phyloP scores from a whole-genome alignment of 2,113 vertebrate genomes.

The Pedionomus torquatus region DNA sequence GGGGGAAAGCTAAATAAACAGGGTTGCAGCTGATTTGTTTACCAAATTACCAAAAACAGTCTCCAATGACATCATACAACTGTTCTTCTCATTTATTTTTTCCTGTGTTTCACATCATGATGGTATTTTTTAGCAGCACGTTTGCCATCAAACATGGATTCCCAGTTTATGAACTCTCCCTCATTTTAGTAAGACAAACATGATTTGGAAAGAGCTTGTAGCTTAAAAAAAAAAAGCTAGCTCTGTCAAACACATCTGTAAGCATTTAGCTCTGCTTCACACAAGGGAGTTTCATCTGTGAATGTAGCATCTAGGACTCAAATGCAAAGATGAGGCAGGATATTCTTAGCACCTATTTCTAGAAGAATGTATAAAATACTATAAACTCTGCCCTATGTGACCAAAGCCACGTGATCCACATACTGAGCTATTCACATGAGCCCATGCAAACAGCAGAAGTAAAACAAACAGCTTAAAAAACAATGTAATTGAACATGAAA shows the following conservation, averaged over 20 bases:
- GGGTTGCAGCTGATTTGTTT: background rate
- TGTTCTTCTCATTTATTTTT: background rate
- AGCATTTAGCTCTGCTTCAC: background rate
- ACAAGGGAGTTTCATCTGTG: background rate
- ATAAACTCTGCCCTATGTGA: background rate
- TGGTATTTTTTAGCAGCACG: background rate
- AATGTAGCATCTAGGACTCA: background rate
- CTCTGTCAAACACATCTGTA: constrained; percentile 6
- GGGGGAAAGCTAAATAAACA: background rate
- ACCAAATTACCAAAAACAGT: background rate
- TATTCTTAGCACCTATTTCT: background rate
- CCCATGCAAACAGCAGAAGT: background rate
- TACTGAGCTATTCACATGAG: background rate
- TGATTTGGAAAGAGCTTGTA: constrained; percentile 3
- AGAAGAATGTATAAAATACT: background rate
- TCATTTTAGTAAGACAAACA: background rate
- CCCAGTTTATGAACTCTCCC: background rate
- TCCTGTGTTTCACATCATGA: background rate
- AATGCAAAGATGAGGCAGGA: background rate
- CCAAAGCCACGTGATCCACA: background rate
- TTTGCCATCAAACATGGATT: background rate
- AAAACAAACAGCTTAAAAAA: constrained; percentile 5
- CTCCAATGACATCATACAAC: background rate
- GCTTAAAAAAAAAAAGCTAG: background rate
- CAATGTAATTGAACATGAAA: constrained; percentile 51